Evolutionary conservation across 2,113 vertebrate species (phyloP).

Genomic region (Thalassoma bifasciatum): DNA sequence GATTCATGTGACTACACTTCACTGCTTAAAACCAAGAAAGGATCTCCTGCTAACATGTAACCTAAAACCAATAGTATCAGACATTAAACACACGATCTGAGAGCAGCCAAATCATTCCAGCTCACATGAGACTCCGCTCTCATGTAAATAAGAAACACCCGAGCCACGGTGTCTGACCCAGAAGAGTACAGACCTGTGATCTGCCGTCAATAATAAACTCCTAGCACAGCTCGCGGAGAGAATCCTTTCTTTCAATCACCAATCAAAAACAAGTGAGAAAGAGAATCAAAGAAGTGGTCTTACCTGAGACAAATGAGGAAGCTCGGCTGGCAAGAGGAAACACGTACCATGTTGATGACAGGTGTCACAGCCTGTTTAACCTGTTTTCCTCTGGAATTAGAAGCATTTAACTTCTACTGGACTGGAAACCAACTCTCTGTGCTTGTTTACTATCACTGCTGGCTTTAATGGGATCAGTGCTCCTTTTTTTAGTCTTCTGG

Average conservation of each 20-base stretch:
- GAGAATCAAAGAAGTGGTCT: slow-evolving; percentile 27
- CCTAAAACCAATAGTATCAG: slow-evolving; percentile 7
- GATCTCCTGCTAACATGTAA: neutral
- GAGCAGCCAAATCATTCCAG: neutral
- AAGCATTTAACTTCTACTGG: slow-evolving; percentile 49
- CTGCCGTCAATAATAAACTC: neutral
- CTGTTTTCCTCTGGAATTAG: slow-evolving; percentile 66
- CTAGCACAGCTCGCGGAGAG: neutral
- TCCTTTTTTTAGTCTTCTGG: neutral
- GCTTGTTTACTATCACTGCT: neutral
- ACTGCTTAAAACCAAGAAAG: neutral
- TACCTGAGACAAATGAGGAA: slow-evolving; percentile 53
- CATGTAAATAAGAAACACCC: slow-evolving; percentile 29
- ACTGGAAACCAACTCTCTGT: slow-evolving; percentile 12
- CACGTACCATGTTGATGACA: slow-evolving; percentile 14
- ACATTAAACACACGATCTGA: neutral
- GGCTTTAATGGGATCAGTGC: neutral
- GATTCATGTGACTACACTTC: neutral
- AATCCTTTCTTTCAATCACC: neutral
- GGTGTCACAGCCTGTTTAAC: slow-evolving; percentile 53
- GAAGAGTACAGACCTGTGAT: neutral
- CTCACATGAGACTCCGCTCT: slow-evolving; percentile 24
- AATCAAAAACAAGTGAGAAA: neutral
- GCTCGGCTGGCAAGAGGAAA: slow-evolving; percentile 13
- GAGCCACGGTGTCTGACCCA: neutral